Base-by-base conservation (phyloP, 2,797 vertebrate genomes). In the Mareca strepera region DNA sequence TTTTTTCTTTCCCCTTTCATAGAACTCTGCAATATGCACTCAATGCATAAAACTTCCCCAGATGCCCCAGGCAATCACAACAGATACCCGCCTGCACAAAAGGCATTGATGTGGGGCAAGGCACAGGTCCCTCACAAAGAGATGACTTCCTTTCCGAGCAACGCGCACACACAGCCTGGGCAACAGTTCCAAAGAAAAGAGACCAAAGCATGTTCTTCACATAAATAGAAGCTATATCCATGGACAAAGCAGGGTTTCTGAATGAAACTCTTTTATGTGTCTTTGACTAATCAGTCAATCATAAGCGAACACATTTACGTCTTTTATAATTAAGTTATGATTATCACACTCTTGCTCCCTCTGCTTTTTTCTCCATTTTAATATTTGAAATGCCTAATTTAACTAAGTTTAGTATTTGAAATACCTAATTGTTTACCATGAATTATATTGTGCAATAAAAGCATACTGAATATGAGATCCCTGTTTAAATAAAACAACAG, bases 321-420 rank as follows among this genome's bases (percentile, higher is more conserved):
- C 55, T 94, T 94, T 88, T 93, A 68, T 82, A 96, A 94, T 94
- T 94, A 93, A 79, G 88, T 94, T 88, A 81, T 88, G 58, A 91
- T 85, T 91, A 90, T 90, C 72, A 46, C 48, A 60, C 44, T 56
- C 88, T 60, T 87, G 86, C 90, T 89, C 62, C 76, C 52, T 29
- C 12, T 17, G 55, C 64, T 94, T 94, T 89, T 90, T 90, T 48
- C 63, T 60, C 35, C 68, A 29, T 75, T 93, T 94, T 66, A 94
- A 90, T 96, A 96, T 94, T 94, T 97, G 91, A 96, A 94, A 95
- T 79, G 52, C 69, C 66, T 94, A 81, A 95, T 94, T 91, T 92
- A 90, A 59, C 48, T 48, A 87, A 88, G 84, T 92, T 94, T 87
- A 88, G 91, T 64, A 73, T 96, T 96, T 94, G 86, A 96, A 96